A percentile compares a stretch with the other conserved stretches of the same genome.
Evolutionary conservation across 2,113 vertebrate genomes (phyloP).

Genomic region (Apodemus speciosus): DNA sequence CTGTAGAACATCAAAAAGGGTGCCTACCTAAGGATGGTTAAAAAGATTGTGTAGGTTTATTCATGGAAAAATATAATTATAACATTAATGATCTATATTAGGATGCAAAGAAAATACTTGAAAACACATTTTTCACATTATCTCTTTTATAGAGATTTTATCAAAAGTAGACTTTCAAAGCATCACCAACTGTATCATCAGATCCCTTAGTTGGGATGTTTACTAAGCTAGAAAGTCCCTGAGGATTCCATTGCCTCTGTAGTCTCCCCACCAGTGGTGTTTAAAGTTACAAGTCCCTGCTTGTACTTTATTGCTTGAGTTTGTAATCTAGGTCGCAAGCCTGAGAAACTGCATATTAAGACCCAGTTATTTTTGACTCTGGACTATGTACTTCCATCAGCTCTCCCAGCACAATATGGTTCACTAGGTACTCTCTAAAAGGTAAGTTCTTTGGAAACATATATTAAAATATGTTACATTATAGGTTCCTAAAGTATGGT

Average conservation of each 20-base stretch:
- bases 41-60: neutral
- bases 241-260: neutral
- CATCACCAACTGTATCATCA: neutral
- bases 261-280: neutral
- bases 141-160: neutral
- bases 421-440: constrained; percentile 14
- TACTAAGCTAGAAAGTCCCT: neutral
- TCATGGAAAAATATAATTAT: neutral
- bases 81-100: neutral
- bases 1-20: neutral
- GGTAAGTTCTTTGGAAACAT: neutral
- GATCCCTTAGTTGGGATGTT: neutral
- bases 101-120: neutral
- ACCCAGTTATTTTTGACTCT: neutral
- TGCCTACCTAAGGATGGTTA: neutral
- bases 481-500: constrained; percentile 6
- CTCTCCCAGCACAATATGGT: neutral
- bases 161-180: neutral
- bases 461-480: constrained; percentile 7
- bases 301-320: neutral
- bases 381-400: neutral
- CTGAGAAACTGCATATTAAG: neutral
- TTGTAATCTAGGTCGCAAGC: neutral
- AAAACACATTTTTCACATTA: neutral
- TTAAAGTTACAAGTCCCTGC: neutral